Evolutionary conservation across 2,888 invertebrate species (phyloP).

Genomic region (Ormyrus rosae): DNA sequence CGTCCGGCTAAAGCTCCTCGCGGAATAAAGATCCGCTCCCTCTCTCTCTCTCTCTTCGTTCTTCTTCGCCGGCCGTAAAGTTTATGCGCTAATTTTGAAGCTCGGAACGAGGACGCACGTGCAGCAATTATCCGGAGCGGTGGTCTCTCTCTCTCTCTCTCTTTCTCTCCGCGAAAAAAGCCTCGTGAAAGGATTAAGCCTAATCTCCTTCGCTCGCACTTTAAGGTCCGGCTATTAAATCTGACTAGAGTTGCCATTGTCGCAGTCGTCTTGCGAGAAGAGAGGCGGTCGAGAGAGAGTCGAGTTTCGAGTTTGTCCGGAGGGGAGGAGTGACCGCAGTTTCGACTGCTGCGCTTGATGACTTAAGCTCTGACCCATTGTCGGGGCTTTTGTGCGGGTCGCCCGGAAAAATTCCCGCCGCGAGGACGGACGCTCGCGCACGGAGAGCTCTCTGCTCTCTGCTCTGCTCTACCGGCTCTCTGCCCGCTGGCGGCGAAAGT

Average conservation of each 20-base stretch:
- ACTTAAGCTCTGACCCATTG: background rate
- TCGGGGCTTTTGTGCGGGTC: conserved; percentile 1
- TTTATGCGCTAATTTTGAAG: conserved; percentile 45
- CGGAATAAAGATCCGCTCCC: conserved; percentile 8
- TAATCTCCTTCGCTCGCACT: conserved; percentile 17
- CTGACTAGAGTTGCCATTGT: conserved; percentile 30
- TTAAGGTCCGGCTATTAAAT: conserved; percentile 49
- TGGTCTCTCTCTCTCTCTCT: too few relatives aligned
- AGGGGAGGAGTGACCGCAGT: background rate
- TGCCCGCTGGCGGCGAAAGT: too few relatives aligned
- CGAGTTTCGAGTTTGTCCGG: background rate
- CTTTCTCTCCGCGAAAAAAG: too few relatives aligned
- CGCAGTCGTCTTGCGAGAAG: conserved; percentile 4
- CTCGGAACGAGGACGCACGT: conserved; percentile 7
- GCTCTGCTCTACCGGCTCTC: too few relatives aligned
- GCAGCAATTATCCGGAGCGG: conserved; percentile 10
- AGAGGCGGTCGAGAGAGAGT: background rate
- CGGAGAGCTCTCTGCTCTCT: background rate
- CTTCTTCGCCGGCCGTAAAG: conserved; percentile 19
- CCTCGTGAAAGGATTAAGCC: background rate
- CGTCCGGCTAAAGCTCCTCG: conserved; percentile 11
- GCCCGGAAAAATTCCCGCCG: background rate
- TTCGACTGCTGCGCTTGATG: conserved; percentile 2
- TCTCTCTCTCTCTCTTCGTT: background rate
- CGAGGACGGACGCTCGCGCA: background rate